Base-by-base conservation (phyloP, 2,888 invertebrate genomes). In the Phengaris arion region DNA sequence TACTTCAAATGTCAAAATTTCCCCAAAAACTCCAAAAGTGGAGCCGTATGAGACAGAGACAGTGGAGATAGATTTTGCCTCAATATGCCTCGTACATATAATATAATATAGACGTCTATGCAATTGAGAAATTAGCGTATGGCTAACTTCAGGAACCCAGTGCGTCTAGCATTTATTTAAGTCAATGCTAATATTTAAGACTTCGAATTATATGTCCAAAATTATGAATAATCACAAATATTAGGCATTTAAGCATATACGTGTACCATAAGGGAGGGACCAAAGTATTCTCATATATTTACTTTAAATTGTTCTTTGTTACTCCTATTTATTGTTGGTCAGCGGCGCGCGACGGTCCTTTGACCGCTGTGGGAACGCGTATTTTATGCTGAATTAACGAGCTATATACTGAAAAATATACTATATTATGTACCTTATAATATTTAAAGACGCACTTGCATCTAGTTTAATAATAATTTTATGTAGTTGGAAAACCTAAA, bases 351-450 rank as follows among this genome's bases (percentile, higher is more conserved):
- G 48, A 85, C 86, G 85, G 79, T 82, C 85, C 86, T 82, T 87
- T 83, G 83, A 88, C 85, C 87, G 84, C 86, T 89, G 89, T 91
- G 90, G 83, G 89, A 89, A 89, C 77, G 35, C 59, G 72, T 35
- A 72, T 72, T 72, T 54, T 72, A 51, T 48, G 76, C 72, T 75
- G 52, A 74, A 22, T 64, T 57, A 46, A 76, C 55, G 70, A 74
- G 51, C 48, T 74, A 15, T 70, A 72, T 74, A 68, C 59, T 46
- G 51, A 22, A 74, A 59, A 75, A 10, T 57, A n/a, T 74, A 55
- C 13, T 68, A 54, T 73, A 57, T 45, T 59, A 59, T 10, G 22
- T 22, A 5, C 35, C 64, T 13, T 45, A 64, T 35, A 35, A 64
- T 64, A 59, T 64, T 64, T 35, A 64, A 64, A 64, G 12, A 45